Conservation (phyloP, 2,113 vertebrate genomes). For the Psilopsiagon aymara region DNA sequence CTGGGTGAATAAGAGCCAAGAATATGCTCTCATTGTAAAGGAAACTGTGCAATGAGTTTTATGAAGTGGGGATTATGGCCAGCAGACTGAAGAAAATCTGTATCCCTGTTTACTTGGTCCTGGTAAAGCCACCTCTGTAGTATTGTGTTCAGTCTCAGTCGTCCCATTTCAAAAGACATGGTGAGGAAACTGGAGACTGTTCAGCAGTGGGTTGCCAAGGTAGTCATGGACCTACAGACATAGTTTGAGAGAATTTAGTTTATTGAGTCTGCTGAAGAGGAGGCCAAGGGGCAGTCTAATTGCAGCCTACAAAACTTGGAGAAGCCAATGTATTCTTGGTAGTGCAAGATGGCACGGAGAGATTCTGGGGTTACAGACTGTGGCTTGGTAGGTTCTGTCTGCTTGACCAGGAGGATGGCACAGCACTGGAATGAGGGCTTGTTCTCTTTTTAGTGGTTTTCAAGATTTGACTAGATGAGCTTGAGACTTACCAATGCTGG, state of each 20-base stretch:
- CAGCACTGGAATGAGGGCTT: background rate
- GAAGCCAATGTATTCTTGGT: background rate
- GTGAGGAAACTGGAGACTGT: background rate
- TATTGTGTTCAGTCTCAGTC: background rate
- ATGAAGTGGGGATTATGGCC: background rate
- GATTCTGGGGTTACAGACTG: background rate
- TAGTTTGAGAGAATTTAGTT: background rate
- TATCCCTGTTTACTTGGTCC: background rate
- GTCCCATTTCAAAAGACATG: background rate
- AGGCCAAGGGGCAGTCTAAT: background rate
- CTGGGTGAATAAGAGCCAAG: background rate
- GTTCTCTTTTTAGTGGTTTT: background rate
- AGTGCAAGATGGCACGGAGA: background rate
- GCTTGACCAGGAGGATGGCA: background rate
- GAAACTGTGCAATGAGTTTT: background rate
- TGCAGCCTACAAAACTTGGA: background rate
- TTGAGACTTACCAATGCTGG: background rate
- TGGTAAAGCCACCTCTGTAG: background rate
- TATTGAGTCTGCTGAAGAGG: background rate
- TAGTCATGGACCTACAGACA: background rate
- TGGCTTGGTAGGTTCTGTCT: background rate
- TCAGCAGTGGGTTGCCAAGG: background rate
- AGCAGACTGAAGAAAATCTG: background rate
- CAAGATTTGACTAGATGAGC: background rate
- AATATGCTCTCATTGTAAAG: rapidly evolving